Percentiles rank a stretch among this genome's conserved stretches.
Conservation (phyloP, 2,113 vertebrate species). For the Pheucticus melanocephalus region DNA sequence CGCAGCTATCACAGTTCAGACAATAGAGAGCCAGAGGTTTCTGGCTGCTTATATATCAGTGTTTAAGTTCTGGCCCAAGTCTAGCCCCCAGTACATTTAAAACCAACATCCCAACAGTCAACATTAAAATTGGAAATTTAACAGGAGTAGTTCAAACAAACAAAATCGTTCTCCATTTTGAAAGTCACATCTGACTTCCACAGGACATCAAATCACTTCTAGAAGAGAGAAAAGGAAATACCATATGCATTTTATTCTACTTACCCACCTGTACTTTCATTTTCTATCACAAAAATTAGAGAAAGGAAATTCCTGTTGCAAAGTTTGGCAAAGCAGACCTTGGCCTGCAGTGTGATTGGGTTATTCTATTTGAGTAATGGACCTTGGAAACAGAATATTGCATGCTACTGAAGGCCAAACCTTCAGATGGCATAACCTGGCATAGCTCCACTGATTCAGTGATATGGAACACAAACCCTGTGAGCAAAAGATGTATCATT, state of each 20-base stretch:
- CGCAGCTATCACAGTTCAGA: neutral
- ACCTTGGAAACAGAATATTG: neutral
- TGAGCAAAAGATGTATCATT: neutral
- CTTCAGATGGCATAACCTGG: constrained; percentile 9
- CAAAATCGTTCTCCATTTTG: neutral
- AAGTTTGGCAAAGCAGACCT: neutral
- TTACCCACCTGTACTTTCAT: neutral
- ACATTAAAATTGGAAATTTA: neutral
- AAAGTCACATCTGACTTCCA: neutral
- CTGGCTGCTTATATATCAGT: neutral
- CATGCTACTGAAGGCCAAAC: neutral
- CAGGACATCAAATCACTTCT: neutral
- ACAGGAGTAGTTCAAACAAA: neutral
- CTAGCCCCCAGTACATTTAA: neutral
- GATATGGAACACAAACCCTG: neutral
- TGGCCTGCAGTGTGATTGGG: neutral
- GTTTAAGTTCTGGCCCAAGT: neutral
- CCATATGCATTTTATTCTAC: neutral
- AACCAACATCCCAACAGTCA: fast-evolving
- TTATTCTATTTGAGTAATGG: constrained; percentile 3
- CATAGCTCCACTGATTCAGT: neutral
- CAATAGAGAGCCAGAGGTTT: neutral
- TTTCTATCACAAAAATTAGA: neutral
- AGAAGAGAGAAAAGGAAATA: neutral
- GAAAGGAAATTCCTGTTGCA: neutral